A percentile compares a stretch with the other conserved stretches of the same genome.
These are phyloP conservation scores for Baronia brevicornis DNA, from an alignment of 2,888 invertebrate genomes.

Conservation along the genomic window DNA sequence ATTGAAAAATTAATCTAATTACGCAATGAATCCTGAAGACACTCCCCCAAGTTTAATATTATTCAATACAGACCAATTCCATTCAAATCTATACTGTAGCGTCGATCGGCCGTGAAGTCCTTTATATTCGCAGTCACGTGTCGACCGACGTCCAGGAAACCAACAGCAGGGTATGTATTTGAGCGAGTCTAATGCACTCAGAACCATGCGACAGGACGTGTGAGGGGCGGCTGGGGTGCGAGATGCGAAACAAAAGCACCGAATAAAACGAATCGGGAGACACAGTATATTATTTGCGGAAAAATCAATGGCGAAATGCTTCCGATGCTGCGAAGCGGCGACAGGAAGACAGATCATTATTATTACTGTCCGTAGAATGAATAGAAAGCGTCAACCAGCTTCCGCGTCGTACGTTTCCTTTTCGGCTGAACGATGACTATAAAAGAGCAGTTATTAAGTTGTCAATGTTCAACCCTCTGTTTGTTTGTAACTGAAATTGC, in stretches of 20 bases:
- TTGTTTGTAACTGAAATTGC: constrained; percentile 32
- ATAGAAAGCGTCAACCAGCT: constrained; percentile 48
- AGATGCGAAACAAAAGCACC: constrained; percentile 27
- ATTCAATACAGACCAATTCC: constrained; percentile 67
- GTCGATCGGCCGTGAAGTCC: constrained; percentile 69
- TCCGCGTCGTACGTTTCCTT: constrained; percentile 46
- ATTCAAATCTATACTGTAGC: constrained; percentile 61
- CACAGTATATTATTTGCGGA: constrained; percentile 65
- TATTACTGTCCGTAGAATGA: constrained; percentile 54
- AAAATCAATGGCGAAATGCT: constrained; percentile 69
- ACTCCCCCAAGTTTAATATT: constrained; percentile 48
- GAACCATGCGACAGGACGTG: constrained; percentile 54
- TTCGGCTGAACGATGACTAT: constrained; percentile 49
- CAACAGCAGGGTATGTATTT: constrained; percentile 54
- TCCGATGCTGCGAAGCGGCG: constrained; percentile 53
- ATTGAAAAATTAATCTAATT: constrained; percentile 1
- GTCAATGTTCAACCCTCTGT: constrained; percentile 36
- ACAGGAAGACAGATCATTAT: constrained; percentile 66
- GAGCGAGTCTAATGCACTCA: constrained; percentile 72
- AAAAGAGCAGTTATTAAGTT: constrained; percentile 62
- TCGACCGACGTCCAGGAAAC: constrained; percentile 65
- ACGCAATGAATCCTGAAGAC: too few species aligned
- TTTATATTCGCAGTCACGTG: constrained; percentile 71
- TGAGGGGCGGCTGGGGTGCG: constrained; percentile 30
- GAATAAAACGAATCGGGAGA: constrained; percentile 36